phyloP scores from a whole-genome alignment of 2,888 invertebrate genomes.

The Arrhopalites spinosus region DNA sequence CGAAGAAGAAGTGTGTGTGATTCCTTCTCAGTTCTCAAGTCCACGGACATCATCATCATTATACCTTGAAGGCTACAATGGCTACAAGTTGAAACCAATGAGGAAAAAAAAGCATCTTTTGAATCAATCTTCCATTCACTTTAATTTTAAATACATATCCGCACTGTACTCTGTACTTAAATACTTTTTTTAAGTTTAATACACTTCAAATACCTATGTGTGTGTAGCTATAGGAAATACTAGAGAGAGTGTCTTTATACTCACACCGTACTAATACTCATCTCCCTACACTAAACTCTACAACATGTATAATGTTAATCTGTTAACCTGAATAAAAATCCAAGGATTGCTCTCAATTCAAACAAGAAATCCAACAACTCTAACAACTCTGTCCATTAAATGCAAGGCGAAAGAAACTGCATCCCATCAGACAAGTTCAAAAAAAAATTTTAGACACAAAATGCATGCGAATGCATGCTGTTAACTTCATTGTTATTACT shows the following conservation, averaged over 20 bases:
- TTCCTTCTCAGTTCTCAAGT: not conserved
- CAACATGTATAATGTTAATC: not conserved
- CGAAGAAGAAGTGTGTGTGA: not conserved
- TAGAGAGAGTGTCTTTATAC: too few species aligned
- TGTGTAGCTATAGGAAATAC: too few species aligned
- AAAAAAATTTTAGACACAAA: not conserved
- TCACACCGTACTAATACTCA: too few species aligned
- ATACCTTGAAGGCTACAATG: not conserved
- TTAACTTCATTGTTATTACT: not conserved
- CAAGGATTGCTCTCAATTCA: conserved; percentile 15
- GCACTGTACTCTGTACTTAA: not conserved
- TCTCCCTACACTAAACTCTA: not conserved
- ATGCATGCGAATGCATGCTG: conserved; percentile 11
- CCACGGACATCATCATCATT: not conserved
- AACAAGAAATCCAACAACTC: conserved; percentile 13
- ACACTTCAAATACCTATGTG: too few species aligned
- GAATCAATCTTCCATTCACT: not conserved
- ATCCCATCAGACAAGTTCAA: not conserved
- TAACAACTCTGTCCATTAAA: not conserved
- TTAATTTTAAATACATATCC: not conserved
- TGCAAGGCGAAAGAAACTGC: conserved; percentile 5
- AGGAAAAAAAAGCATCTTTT: not conserved
- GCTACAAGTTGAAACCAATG: not conserved
- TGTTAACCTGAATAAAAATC: not conserved
- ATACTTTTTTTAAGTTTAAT: not conserved